Conservation (phyloP, 2,888 invertebrate genomes). For the Mesorhabditis spiculigera region DNA sequence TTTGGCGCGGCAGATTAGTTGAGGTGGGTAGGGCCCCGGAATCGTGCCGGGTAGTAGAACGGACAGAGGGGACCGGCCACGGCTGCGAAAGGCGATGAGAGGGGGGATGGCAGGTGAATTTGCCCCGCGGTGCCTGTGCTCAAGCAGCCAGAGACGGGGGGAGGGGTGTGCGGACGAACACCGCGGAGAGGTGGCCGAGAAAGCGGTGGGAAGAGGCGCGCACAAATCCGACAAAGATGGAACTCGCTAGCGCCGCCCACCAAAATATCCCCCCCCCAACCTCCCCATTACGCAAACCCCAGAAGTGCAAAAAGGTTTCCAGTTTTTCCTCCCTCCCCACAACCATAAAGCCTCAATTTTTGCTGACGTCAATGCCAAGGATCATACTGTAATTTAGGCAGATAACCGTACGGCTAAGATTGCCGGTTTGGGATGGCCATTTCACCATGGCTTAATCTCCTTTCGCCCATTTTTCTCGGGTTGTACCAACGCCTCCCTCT, state of each 20-base stretch:
- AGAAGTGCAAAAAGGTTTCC: constrained; percentile 4
- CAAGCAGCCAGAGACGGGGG: background rate
- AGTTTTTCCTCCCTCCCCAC: background rate
- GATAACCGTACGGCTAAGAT: no score
- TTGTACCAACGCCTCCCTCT: no score
- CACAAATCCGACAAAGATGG: background rate
- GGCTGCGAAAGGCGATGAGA: no score
- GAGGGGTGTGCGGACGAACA: background rate
- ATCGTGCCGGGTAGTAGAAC: background rate
- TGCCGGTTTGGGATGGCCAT: no score
- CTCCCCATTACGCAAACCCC: background rate
- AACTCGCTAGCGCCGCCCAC: constrained; percentile 5
- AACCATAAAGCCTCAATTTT: background rate
- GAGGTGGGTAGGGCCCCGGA: background rate
- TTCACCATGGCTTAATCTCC: no score
- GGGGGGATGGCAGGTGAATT: background rate
- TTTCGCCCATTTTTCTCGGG: no score
- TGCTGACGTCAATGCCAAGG: no score
- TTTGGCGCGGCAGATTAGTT: background rate
- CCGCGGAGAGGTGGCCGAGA: background rate
- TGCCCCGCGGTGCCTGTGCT: background rate
- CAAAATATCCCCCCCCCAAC: background rate
- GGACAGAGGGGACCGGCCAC: background rate
- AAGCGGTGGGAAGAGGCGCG: constrained; percentile 8
- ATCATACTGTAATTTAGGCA: no score